Conservation (phyloP, 2,888 invertebrate genomes). For the Platerodrilus igneus region DNA sequence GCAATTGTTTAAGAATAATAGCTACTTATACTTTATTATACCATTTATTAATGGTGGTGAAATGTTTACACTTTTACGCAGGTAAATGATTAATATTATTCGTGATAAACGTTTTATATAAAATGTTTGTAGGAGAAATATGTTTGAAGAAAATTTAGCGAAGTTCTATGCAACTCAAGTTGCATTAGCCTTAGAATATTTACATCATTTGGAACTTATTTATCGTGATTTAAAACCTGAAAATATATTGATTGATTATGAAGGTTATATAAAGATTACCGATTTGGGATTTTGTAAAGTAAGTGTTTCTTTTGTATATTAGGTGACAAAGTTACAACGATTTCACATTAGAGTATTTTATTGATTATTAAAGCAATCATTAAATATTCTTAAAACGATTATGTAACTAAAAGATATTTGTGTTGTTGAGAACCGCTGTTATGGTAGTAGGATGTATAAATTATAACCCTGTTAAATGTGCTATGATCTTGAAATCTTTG, state of each 20-base stretch:
- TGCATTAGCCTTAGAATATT: slow-evolving; percentile 82
- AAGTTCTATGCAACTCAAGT: slow-evolving; percentile 90
- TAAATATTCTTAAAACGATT: too few species aligned
- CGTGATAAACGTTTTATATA: too few species aligned
- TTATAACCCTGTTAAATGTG: too few species aligned
- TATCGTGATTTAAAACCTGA: slow-evolving; percentile 92
- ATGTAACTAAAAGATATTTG: too few species aligned
- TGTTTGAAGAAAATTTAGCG: slow-evolving; percentile 70
- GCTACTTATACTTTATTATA: slow-evolving; percentile 76
- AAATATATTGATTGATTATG: slow-evolving; percentile 76
- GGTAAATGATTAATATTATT: slow-evolving; percentile 25
- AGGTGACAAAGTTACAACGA: not conserved
- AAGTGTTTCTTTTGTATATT: too few species aligned
- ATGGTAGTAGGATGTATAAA: too few species aligned
- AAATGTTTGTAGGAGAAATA: slow-evolving; percentile 38
- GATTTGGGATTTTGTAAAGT: slow-evolving; percentile 93
- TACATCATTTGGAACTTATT: slow-evolving; percentile 80
- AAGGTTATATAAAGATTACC: slow-evolving; percentile 81
- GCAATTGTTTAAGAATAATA: slow-evolving; percentile 80
- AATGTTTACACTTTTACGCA: slow-evolving; percentile 73
- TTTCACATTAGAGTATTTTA: not conserved
- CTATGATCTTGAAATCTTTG: too few species aligned
- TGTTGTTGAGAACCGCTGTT: too few species aligned
- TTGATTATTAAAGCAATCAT: too few species aligned
- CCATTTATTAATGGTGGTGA: slow-evolving; percentile 84